phyloP scores from a whole-genome alignment of 1,140 invertebrate species.

The Prorops nasuta region DNA sequence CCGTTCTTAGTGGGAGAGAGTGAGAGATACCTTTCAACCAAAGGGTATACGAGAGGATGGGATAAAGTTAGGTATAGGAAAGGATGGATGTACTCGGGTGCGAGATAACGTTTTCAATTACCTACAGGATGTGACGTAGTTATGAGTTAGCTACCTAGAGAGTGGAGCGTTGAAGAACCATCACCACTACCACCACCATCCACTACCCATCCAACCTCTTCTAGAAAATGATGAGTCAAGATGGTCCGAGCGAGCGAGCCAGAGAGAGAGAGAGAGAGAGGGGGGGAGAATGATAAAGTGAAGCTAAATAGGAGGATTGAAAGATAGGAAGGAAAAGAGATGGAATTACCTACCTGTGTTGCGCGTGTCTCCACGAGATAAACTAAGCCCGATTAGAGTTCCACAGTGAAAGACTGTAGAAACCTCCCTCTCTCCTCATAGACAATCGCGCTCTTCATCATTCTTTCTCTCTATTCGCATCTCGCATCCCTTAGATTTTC shows the following conservation, averaged over 20 bases:
- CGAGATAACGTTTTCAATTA: conserved; percentile 59
- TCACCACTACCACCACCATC: neutral
- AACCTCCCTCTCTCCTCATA: neutral
- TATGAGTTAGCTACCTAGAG: conserved; percentile 53
- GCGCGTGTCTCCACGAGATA: conserved; percentile 41
- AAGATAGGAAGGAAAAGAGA: conserved; percentile 11
- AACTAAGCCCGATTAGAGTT: conserved; percentile 40
- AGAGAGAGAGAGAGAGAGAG: conserved; percentile 20
- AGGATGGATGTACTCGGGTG: conserved; percentile 41
- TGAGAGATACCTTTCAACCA: conserved; percentile 27
- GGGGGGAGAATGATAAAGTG: conserved; percentile 10
- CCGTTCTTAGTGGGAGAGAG: conserved; percentile 21
- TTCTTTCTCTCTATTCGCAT: too few species aligned
- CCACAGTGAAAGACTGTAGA: neutral
- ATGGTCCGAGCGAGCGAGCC: conserved; percentile 29
- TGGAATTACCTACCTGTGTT: conserved; percentile 32
- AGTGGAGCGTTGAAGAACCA: conserved; percentile 20
- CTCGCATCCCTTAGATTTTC: too few species aligned
- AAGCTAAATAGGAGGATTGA: neutral
- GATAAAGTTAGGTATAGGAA: conserved; percentile 22
- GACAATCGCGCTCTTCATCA: too few species aligned
- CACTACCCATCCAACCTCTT: conserved; percentile 31
- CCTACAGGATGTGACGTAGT: conserved; percentile 56
- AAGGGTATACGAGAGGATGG: conserved; percentile 16
- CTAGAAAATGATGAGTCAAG: conserved; percentile 47